A percentile compares a stretch with the other conserved stretches of the same genome.
Evolutionary conservation across 2,113 vertebrate species (phyloP).

Genomic region (Gnathonemus longibarbis): DNA sequence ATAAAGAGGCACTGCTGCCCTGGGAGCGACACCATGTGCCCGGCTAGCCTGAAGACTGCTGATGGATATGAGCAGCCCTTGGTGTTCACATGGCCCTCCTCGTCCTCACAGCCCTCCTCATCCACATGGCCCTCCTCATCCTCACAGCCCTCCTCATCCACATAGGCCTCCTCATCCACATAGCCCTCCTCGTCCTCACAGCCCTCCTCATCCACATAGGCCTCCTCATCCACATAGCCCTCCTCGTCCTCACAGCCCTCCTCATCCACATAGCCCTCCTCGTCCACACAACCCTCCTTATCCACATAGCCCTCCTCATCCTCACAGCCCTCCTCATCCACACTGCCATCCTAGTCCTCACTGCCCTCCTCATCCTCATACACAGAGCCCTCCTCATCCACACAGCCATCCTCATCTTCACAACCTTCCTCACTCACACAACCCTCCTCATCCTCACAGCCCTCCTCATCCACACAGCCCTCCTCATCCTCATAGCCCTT

Average conservation of each 20-base stretch:
- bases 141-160: neutral
- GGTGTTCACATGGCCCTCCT: neutral
- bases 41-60: neutral
- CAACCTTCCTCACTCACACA: neutral
- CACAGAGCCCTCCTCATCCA: neutral
- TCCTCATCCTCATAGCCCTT: neutral
- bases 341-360: neutral
- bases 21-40: neutral
- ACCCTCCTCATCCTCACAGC: neutral
- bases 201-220: neutral
- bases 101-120: neutral
- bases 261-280: neutral
- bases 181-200: neutral
- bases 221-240: neutral
- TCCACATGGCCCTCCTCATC: neutral
- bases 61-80: neutral
- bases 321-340: neutral
- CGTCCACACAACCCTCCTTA: neutral
- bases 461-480: neutral
- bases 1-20: neutral
- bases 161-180: neutral
- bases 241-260: neutral
- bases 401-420: neutral
- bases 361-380: neutral
- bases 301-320: neutral